Conservation (phyloP, 2,888 invertebrate species). For the Ormyrus pomaceus region DNA sequence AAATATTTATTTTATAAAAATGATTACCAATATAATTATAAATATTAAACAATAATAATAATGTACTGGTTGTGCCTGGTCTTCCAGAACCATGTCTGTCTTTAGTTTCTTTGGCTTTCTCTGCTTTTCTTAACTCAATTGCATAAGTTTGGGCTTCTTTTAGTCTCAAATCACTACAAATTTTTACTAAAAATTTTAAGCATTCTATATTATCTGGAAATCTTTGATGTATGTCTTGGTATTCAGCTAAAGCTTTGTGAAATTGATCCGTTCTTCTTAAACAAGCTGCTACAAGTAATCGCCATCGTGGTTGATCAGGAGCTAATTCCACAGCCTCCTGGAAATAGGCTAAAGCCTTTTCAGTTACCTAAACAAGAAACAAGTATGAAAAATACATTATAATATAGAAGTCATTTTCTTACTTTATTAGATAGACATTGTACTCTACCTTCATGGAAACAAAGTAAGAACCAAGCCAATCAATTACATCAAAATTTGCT, state of each 20-base stretch:
- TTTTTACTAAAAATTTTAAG: slow-evolving; percentile 89
- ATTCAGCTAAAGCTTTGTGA: slow-evolving; percentile 88
- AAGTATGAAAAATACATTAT: slow-evolving; percentile 7
- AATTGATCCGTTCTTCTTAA: slow-evolving; percentile 89
- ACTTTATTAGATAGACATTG: too few species aligned
- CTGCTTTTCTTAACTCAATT: slow-evolving; percentile 87
- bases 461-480: slow-evolving; percentile 93
- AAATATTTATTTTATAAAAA: slow-evolving; percentile 8
- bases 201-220: slow-evolving; percentile 98
- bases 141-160: slow-evolving; percentile 92
- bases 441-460: slow-evolving; percentile 84
- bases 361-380: slow-evolving; percentile 79
- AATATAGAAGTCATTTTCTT: not conserved
- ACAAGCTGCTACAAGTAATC: slow-evolving; percentile 90
- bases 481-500: slow-evolving; percentile 82
- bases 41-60: slow-evolving; percentile 16
- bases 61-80: slow-evolving; percentile 73
- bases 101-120: slow-evolving; percentile 78
- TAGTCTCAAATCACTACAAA: slow-evolving; percentile 93
- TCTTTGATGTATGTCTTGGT: slow-evolving; percentile 89
- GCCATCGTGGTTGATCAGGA: slow-evolving; percentile 85
- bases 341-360: slow-evolving; percentile 90
- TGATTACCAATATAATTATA: not conserved
- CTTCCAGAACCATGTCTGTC: slow-evolving; percentile 79
- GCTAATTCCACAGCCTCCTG: slow-evolving; percentile 82